phyloP scores from a whole-genome alignment of 2,888 invertebrate genomes.

The Pheosia gnoma region DNA sequence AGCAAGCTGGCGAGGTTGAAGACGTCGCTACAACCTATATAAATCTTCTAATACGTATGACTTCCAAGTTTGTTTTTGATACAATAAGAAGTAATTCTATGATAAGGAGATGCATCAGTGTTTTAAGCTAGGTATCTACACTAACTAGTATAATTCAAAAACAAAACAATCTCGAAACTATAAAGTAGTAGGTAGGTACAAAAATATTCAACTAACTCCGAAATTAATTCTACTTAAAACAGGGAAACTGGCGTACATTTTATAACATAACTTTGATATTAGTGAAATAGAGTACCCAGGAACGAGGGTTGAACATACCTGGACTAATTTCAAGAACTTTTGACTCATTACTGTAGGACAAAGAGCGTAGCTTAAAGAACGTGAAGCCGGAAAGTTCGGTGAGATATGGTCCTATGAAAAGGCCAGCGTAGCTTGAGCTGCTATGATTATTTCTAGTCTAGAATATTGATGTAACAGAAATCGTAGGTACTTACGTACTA shows the following conservation, averaged over 20 bases:
- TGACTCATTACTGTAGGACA: conserved; percentile 66
- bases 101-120: too few relatives aligned
- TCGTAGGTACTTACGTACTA: too few relatives aligned
- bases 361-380: conserved; percentile 58
- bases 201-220: conserved; percentile 26
- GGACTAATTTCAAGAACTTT: conserved; percentile 59
- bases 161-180: too few relatives aligned
- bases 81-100: too few relatives aligned
- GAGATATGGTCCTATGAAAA: conserved; percentile 37
- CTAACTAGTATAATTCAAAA: too few relatives aligned
- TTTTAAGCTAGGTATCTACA: too few relatives aligned
- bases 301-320: conserved; percentile 27
- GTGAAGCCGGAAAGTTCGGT: conserved; percentile 58
- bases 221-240: conserved; percentile 39
- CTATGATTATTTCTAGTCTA: not conserved
- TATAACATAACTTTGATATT: conserved; percentile 56
- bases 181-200: too few relatives aligned
- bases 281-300: conserved; percentile 39
- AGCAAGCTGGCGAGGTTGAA: too few relatives aligned
- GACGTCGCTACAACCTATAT: too few relatives aligned
- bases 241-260: conserved; percentile 29
- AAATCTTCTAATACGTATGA: too few relatives aligned
- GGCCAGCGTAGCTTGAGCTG: conserved; percentile 34
- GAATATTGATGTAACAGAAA: too few relatives aligned
- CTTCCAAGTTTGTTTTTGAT: too few relatives aligned